Evolutionary conservation across 2,113 vertebrate species (phyloP), one percentile per base, ranked within the genome.

Genomic region (Bucco capensis): DNA sequence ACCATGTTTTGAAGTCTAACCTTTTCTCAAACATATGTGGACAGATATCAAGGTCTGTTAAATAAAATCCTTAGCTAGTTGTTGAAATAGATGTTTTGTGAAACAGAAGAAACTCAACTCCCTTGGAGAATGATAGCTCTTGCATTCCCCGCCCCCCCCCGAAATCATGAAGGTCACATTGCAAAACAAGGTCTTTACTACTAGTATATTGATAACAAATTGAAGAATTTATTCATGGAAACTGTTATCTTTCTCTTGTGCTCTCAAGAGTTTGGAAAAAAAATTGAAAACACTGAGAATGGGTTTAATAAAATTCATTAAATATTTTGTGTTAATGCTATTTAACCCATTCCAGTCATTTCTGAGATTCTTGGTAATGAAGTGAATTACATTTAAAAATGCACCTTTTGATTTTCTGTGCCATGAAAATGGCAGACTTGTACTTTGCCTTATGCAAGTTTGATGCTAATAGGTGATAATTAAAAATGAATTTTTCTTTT

Each of bases 91-190:
- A 60, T 69, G 7, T 42, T 57, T 51, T 54, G 25, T 53, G 33
- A 38, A 71, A 42, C 16, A 76, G 31, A 85, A 60, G 33, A 42
- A 40, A 18, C 16, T 35, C 18, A 56, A n/a, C 24, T 35, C 6
- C 12, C 27, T 54, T 71, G 57, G 35, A 56, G 50, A 72, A n/a
- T 75, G 30, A 71, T 33, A 75, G 44, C 13, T 21, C 21, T 79
- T 47, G 30, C 21, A 13, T 50, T 28, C 17, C 13, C 2, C 21
- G 2, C 13, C 2, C 21, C 2, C 13, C 8, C 8, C 2, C 15
- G 5, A 22, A 19, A 28, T 14, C 4, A 2, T 53, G 50, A 84
- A 80, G 56, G 6, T 64, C 44, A 46, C 19, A 42, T 8, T 42
- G 27, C 19, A 53, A 75, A 80, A 37, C 4, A 49, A 38, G 8